A percentile compares a stretch with the other conserved stretches of the same genome.
Conservation (phyloP, 2,113 vertebrate genomes). For the Melospiza georgiana region DNA sequence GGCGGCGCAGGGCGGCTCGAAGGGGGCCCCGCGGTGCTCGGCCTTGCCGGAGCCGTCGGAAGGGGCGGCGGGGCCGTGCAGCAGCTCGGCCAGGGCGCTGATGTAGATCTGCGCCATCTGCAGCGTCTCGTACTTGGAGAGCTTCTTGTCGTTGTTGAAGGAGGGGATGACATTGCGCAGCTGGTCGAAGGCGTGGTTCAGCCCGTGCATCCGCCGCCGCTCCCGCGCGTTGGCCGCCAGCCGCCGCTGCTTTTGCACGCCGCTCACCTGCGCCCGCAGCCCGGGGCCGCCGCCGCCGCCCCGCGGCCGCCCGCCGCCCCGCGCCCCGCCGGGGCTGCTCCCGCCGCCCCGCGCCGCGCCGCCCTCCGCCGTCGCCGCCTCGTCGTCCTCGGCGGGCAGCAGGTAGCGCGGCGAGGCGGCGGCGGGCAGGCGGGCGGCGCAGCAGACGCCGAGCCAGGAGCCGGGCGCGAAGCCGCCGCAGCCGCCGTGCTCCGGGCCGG, state of each 20-base stretch:
- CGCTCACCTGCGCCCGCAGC: not conserved
- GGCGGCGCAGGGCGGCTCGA: not conserved
- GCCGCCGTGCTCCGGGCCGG: too few relatives aligned
- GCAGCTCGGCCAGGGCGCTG: slow-evolving; percentile 90
- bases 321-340: too few relatives aligned
- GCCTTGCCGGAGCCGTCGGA: slow-evolving; percentile 23
- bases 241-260: not conserved
- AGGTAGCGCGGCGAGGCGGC: too few relatives aligned
- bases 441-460: too few relatives aligned
- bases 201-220: slow-evolving; percentile 91
- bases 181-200: slow-evolving; percentile 96
- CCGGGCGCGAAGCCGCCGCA: too few relatives aligned
- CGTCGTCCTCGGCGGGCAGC: too few relatives aligned
- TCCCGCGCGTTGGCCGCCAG: slow-evolving; percentile 70
- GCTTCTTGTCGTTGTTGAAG: slow-evolving; percentile 96
- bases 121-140: slow-evolving; percentile 96
- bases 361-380: too few relatives aligned
- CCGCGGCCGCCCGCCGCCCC: too few relatives aligned
- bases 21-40: slow-evolving; percentile 44
- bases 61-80: slow-evolving; percentile 74
- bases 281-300: too few relatives aligned
- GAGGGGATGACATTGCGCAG: slow-evolving; percentile 95
- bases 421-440: too few relatives aligned
- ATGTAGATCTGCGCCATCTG: slow-evolving; percentile 99
- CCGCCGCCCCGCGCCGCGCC: too few relatives aligned